Conservation (phyloP, 2,797 vertebrate genomes). For the Danio albolineatus region DNA sequence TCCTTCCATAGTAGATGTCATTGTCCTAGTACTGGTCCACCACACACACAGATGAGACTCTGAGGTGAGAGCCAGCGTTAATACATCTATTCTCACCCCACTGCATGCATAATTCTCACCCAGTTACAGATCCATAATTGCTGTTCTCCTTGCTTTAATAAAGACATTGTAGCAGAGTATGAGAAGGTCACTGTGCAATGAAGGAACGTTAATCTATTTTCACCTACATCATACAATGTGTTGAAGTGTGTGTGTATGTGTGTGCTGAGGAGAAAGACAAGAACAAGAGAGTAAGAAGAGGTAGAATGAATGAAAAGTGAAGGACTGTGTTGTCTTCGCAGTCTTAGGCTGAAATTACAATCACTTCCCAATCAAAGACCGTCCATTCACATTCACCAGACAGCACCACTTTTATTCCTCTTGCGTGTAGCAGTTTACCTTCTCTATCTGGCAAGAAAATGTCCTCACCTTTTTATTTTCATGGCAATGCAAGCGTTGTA, state of each 20-base stretch:
- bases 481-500: slow-evolving; percentile 9
- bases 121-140: slow-evolving; percentile 33
- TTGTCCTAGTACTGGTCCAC: background rate
- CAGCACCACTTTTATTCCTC: background rate
- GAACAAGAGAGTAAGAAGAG: background rate
- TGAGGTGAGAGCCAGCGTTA: slow-evolving; percentile 5
- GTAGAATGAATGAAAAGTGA: slow-evolving; percentile 15
- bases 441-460: slow-evolving; percentile 1
- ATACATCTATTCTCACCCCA: slow-evolving; percentile 13
- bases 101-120: slow-evolving; percentile 21
- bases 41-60: background rate
- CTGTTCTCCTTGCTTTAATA: slow-evolving; percentile 21
- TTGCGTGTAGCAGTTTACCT: background rate
- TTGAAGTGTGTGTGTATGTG: background rate
- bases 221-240: slow-evolving; percentile 10
- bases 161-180: background rate
- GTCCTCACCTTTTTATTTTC: background rate
- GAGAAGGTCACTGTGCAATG: slow-evolving; percentile 25
- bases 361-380: slow-evolving; percentile 28
- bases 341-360: slow-evolving; percentile 6
- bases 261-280: background rate
- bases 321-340: slow-evolving; percentile 1
- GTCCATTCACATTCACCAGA: slow-evolving; percentile 19
- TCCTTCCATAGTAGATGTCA: background rate
- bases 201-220: background rate